Conservation (phyloP, 2,888 invertebrate species). For the Iphiclides podalirius region DNA sequence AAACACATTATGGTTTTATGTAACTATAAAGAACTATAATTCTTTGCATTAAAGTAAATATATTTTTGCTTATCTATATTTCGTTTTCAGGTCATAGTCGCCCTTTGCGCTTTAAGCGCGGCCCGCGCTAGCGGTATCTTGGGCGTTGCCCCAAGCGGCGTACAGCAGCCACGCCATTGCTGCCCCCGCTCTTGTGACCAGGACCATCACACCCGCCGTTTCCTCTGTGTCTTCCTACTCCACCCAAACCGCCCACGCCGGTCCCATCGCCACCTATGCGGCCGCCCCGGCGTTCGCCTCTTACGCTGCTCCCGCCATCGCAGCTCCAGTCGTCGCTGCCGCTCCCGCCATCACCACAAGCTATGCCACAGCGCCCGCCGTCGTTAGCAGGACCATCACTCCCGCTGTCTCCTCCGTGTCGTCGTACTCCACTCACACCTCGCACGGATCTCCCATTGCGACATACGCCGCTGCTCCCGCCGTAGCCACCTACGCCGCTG, state of each 20-base stretch:
- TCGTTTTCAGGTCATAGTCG: slow-evolving; percentile 38
- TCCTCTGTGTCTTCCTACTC: slow-evolving; percentile 49
- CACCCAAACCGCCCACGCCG: slow-evolving; percentile 38
- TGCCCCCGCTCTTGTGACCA: slow-evolving; percentile 55
- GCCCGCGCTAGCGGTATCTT: slow-evolving; percentile 79
- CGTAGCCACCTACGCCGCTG: slow-evolving; percentile 28
- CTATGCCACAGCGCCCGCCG: slow-evolving; percentile 57
- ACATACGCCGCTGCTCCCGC: not conserved
- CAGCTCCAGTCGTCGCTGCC: slow-evolving; percentile 28
- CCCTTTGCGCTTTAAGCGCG: slow-evolving; percentile 79
- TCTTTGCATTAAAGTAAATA: too few species aligned
- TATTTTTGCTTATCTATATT: too few species aligned
- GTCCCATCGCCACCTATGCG: slow-evolving; percentile 40
- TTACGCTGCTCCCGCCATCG: slow-evolving; percentile 28
- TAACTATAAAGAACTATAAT: too few species aligned
- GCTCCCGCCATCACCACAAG: slow-evolving; percentile 46
- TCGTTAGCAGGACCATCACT: slow-evolving; percentile 36
- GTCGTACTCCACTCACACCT: slow-evolving; percentile 37
- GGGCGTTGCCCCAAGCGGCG: slow-evolving; percentile 65
- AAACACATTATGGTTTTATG: too few species aligned
- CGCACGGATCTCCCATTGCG: slow-evolving; percentile 29
- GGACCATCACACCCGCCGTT: slow-evolving; percentile 59
- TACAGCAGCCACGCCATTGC: slow-evolving; percentile 68
- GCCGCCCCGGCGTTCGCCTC: slow-evolving; percentile 44
- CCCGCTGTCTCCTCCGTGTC: slow-evolving; percentile 37